Base-by-base conservation (phyloP, 2,888 invertebrate species). In the Brachycybe producta region DNA sequence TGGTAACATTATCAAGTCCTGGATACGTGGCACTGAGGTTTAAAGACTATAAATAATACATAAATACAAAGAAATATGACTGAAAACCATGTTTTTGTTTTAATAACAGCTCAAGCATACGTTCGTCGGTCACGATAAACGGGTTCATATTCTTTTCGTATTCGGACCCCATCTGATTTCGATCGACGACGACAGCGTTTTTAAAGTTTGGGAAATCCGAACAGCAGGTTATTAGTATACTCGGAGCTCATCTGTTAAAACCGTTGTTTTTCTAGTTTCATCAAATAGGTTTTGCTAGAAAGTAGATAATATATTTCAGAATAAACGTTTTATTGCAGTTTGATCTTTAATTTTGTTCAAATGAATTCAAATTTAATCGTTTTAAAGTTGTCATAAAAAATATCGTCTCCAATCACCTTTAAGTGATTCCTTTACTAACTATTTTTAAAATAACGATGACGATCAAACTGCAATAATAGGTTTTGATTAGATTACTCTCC, bases 141-240 rank as follows among this genome's bases (percentile, higher is more conserved):
- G 78, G n/a, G 75, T 95, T 2, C 80, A 80, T 58, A 67, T 82
- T 7, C 65, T 95, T 55, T 67, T 90, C 55, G 86, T 92, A 0
- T 91, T 94, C 66, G 88, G 84, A 1, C 71, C 74, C n/a, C 85
- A 87, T 66, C 69, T 95, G 24, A 73, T 95, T 56, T 83, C 91
- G 0, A 73, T 94, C 4, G 94, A 95, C 66, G 78, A 79, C 61
- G 70, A 70, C 1, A 86, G 84, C 66, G 68, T 72, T 17, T 61
- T 95, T 0, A 84, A 79, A 67, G 75, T 92, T 24, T 95, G 91
- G 83, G 80, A 88, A 62, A 83, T 90, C 19, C 77, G 79, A 59
- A 73, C 77, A 0, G 82, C 84, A 67, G 75, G 78, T 52, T 79
- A 34, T 75, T 78, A 13, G 35, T 44, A 47, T 13, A 26, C 44